Conservation (phyloP, 2,888 invertebrate genomes). For the Drosophila ustulata region DNA sequence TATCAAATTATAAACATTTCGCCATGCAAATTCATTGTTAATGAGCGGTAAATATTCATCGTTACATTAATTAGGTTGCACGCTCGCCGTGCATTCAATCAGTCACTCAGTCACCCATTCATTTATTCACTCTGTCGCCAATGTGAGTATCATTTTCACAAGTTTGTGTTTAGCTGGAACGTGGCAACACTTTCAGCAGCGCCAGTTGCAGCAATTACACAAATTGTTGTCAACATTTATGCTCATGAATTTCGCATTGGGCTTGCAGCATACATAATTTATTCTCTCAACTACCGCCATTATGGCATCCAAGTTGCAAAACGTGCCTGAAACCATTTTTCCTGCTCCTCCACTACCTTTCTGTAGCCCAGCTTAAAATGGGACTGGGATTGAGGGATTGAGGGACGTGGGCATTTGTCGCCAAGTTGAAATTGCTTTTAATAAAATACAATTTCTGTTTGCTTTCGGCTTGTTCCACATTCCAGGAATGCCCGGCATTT, state of each 20-base stretch:
- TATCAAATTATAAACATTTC: conserved; percentile 72
- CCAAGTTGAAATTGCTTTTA: conserved; percentile 75
- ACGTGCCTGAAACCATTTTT: conserved; percentile 60
- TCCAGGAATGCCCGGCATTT: conserved; percentile 50
- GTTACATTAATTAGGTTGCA: conserved; percentile 63
- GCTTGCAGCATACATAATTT: conserved; percentile 41
- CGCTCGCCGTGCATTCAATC: neutral
- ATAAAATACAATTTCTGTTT: conserved; percentile 72
- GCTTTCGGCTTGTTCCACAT: conserved; percentile 59
- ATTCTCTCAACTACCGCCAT: conserved; percentile 45
- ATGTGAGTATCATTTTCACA: conserved; percentile 5
- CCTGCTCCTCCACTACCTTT: neutral
- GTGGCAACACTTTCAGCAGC: conserved; percentile 22
- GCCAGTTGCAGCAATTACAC: conserved; percentile 44
- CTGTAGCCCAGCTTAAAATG: too few species aligned
- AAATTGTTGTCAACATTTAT: conserved; percentile 53
- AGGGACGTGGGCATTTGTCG: conserved; percentile 62
- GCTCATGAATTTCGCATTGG: conserved; percentile 41
- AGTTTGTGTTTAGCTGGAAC: conserved; percentile 15
- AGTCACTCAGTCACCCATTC: conserved; percentile 9
- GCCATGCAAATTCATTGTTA: conserved; percentile 64
- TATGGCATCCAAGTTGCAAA: conserved; percentile 59
- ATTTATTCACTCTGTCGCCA: conserved; percentile 10
- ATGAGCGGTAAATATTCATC: conserved; percentile 51
- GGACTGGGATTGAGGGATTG: neutral